Conservation (phyloP, 2,888 invertebrate species). For the Salticus scenicus region DNA sequence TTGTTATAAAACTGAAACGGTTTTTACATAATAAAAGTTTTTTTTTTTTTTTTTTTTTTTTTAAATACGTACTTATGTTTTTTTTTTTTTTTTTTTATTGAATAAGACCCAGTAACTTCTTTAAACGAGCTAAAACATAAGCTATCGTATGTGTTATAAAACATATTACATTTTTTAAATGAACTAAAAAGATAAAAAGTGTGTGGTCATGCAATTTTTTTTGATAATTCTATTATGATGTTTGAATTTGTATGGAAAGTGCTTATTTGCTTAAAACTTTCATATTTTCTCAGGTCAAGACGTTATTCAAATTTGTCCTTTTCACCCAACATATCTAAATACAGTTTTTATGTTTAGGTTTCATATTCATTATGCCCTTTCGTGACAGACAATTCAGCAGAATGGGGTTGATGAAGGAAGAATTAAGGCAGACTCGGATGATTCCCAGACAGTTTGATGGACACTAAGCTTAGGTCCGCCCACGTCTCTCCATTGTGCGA, state of each 20-base stretch:
- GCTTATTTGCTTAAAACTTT: neutral
- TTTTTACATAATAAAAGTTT: no score
- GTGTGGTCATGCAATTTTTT: no score
- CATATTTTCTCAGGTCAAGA: neutral
- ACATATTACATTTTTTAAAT: no score
- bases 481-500: neutral
- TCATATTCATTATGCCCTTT: neutral
- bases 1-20: no score
- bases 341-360: neutral
- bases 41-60: no score
- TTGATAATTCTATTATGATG: no score
- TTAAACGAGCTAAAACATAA: no score
- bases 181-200: no score
- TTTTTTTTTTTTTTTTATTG: no score
- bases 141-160: no score
- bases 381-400: neutral
- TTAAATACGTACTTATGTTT: no score
- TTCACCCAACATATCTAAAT: neutral
- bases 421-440: neutral
- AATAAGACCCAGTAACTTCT: no score
- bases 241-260: neutral
- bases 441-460: neutral
- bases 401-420: neutral
- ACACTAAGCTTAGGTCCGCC: neutral
- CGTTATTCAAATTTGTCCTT: neutral